phyloP scores from a whole-genome alignment of 2,888 invertebrate species.

The Morinoia aosen region DNA sequence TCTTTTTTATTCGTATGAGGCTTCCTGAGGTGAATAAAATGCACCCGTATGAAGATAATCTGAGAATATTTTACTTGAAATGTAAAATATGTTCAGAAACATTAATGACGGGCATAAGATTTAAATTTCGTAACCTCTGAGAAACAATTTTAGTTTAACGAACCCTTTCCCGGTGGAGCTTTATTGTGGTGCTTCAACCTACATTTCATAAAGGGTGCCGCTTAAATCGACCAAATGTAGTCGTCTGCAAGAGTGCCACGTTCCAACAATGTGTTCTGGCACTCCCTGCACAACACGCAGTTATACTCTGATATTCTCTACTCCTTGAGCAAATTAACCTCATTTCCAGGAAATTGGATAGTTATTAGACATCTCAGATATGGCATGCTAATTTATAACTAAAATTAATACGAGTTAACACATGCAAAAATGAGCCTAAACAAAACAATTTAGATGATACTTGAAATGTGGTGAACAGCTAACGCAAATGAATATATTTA shows the following conservation, averaged over 20 bases:
- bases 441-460: not conserved
- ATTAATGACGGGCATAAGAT: not conserved
- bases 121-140: not conserved
- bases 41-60: too few relatives aligned
- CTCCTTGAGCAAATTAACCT: not conserved
- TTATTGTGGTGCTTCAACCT: not conserved
- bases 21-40: too few relatives aligned
- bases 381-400: not conserved
- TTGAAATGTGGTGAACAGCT: not conserved
- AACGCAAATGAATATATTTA: not conserved
- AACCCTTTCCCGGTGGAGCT: not conserved
- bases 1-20: too few relatives aligned
- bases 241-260: constrained; percentile 31
- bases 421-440: not conserved
- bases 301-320: not conserved
- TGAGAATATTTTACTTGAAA: too few relatives aligned
- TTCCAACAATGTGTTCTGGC: constrained; percentile 37
- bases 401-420: not conserved
- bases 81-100: not conserved
- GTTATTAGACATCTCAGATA: not conserved
- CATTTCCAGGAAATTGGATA: not conserved
- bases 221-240: constrained; percentile 39
- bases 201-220: constrained; percentile 9
- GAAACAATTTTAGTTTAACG: not conserved
- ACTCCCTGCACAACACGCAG: not conserved